These are phyloP conservation scores for Mya arenaria DNA, from an alignment of 1,140 invertebrate species.

Conservation along the genomic window DNA sequence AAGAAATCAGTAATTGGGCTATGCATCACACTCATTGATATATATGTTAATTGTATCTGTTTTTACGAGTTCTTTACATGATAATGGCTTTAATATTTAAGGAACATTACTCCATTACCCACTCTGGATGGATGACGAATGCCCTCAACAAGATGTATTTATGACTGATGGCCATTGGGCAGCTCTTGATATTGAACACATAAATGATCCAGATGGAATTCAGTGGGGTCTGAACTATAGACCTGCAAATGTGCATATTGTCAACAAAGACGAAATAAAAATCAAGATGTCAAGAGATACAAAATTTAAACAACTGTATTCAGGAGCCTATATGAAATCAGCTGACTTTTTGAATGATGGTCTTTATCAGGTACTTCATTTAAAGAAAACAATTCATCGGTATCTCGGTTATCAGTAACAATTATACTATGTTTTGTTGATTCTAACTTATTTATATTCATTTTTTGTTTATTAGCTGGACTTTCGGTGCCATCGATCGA, in stretches of 20 bases:
- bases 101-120: constrained; percentile 20
- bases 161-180: constrained; percentile 46
- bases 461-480: too few species aligned
- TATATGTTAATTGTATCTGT: too few species aligned
- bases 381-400: not conserved
- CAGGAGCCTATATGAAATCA: constrained; percentile 31
- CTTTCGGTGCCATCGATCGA: too few species aligned
- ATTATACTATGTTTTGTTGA: not conserved
- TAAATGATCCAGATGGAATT: constrained; percentile 10
- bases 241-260: not conserved
- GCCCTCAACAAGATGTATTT: constrained; percentile 26
- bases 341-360: not conserved
- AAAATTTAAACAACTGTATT: constrained; percentile 25
- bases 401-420: too few species aligned
- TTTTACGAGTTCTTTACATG: too few species aligned
- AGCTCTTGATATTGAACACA: not conserved
- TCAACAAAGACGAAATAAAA: not conserved
- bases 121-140: constrained; percentile 22
- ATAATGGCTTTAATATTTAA: too few species aligned
- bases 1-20: too few species aligned
- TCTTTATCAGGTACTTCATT: not conserved
- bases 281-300: not conserved
- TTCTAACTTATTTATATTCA: too few species aligned
- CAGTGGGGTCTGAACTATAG: constrained; percentile 28
- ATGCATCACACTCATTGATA: too few species aligned